phyloP scores from a whole-genome alignment of 2,797 vertebrate genomes.

The Taeniopygia guttata region DNA sequence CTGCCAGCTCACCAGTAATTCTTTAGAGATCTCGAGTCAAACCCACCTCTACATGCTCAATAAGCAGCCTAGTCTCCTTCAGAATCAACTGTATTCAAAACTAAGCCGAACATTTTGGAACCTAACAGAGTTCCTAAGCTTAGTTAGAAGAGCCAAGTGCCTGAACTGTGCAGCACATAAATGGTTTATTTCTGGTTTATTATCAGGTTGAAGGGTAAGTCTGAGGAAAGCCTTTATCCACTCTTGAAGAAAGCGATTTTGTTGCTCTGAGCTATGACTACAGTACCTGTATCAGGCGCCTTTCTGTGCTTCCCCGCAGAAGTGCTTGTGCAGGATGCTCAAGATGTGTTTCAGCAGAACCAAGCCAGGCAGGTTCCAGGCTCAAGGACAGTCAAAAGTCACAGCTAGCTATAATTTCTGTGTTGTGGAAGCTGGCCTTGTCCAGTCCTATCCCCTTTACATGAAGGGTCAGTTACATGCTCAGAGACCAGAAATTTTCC shows the following conservation, averaged over 20 bases:
- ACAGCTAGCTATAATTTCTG: not conserved
- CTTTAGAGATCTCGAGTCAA: not conserved
- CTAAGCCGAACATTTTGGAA: not conserved
- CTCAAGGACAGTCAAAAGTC: not conserved
- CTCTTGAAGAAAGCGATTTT: not conserved
- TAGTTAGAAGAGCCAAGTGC: not conserved
- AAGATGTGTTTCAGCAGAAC: not conserved
- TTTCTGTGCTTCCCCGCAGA: not conserved
- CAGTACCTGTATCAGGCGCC: rapidly evolving
- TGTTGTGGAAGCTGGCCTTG: not conserved
- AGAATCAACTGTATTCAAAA: not conserved
- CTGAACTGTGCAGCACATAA: not conserved
- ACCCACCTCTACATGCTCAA: not conserved
- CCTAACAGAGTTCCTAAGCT: not conserved
- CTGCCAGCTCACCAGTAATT: not conserved
- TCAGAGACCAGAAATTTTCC: not conserved
- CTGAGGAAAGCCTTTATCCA: not conserved
- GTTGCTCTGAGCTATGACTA: not conserved
- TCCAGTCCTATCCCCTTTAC: not conserved
- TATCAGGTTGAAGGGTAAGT: not conserved
- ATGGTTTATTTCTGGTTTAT: not conserved
- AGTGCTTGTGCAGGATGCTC: not conserved
- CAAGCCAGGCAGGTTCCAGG: not conserved
- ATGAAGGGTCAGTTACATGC: not conserved
- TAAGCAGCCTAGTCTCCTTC: not conserved